phyloP scores from a whole-genome alignment of 2,797 vertebrate genomes.

The Diglossa cyanea region DNA sequence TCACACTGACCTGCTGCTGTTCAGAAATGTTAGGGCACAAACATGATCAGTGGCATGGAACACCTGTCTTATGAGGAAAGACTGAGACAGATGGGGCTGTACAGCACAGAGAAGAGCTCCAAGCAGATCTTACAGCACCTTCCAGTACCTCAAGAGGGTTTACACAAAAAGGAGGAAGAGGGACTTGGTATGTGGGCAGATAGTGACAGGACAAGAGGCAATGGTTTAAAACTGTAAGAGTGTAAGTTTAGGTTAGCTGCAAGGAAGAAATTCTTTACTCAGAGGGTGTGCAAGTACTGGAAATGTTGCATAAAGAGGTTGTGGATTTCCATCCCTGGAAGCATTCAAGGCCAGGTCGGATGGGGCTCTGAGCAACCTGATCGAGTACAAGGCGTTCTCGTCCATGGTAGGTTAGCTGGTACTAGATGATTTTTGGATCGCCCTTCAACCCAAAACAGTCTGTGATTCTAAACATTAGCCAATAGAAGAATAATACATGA shows the following conservation, averaged over 20 bases:
- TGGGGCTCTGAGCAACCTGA: not conserved
- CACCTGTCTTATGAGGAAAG: not conserved
- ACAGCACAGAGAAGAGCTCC: not conserved
- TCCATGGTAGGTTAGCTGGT: not conserved
- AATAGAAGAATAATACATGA: not conserved
- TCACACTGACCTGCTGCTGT: not conserved
- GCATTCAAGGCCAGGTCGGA: not conserved
- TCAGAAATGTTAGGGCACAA: not conserved
- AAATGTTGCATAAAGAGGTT: not conserved
- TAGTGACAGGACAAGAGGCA: not conserved
- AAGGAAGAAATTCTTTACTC: not conserved
- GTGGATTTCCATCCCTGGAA: not conserved
- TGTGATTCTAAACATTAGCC: not conserved
- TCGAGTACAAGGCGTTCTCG: not conserved
- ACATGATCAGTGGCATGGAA: not conserved
- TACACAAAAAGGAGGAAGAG: not conserved
- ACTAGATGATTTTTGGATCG: not conserved
- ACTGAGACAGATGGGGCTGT: not conserved
- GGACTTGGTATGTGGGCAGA: not conserved
- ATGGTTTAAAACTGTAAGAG: not conserved
- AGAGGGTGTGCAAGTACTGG: not conserved
- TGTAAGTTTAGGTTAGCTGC: not conserved
- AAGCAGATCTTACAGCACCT: not conserved
- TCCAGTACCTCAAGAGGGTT: not conserved
- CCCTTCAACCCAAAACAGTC: not conserved